phyloP scores from a whole-genome alignment of 2,113 vertebrate species.

The Cacatua alba region DNA sequence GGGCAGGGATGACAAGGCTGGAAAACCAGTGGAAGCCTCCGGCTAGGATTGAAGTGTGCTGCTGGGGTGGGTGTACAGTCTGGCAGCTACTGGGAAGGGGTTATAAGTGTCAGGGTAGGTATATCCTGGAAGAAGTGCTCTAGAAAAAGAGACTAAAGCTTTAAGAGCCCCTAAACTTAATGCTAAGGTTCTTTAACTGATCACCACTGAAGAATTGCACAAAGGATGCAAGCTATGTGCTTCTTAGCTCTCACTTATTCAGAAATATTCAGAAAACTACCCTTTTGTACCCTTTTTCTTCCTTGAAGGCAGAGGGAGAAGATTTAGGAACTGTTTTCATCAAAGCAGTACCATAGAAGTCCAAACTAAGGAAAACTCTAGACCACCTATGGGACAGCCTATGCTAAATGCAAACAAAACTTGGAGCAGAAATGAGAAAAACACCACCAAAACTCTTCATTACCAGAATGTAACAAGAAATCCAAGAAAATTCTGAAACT shows the following conservation, averaged over 20 bases:
- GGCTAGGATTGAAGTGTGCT: neutral
- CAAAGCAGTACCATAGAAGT: neutral
- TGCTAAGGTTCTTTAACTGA: neutral
- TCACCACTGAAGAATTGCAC: neutral
- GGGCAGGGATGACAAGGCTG: constrained; percentile 25
- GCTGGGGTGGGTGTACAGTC: neutral
- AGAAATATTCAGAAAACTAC: neutral
- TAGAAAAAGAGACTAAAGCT: neutral
- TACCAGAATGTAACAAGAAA: neutral
- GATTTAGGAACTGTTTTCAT: neutral
- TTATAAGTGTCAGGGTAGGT: neutral
- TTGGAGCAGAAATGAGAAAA: neutral
- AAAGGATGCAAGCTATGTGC: neutral
- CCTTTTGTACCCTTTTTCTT: neutral
- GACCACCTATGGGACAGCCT: neutral
- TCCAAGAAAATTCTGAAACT: neutral
- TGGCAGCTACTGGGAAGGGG: neutral
- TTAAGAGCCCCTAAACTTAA: neutral
- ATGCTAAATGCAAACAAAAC: neutral
- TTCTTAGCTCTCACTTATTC: neutral
- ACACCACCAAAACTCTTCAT: neutral
- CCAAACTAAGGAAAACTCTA: neutral
- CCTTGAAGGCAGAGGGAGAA: neutral
- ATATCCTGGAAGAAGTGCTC: neutral
- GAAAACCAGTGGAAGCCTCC: neutral